Percentiles rank a stretch among this genome's conserved stretches.
Conservation (phyloP, 2,888 invertebrate species). For the Lasioglossum marginatum region DNA sequence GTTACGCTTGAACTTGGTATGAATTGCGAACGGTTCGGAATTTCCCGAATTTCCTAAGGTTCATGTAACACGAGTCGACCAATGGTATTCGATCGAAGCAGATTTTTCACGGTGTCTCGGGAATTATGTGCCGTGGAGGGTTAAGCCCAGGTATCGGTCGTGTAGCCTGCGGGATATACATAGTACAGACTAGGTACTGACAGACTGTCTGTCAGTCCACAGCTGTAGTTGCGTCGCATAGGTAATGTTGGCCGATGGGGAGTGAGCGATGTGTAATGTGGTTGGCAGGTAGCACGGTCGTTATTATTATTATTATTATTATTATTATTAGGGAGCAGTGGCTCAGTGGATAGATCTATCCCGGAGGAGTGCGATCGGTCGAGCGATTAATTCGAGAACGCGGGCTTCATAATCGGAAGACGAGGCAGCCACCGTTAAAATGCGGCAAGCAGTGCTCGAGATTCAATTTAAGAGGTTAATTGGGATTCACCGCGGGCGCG, state of each 20-base stretch:
- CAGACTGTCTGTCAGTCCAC: too few relatives aligned
- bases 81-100: background rate
- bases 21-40: background rate
- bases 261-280: background rate
- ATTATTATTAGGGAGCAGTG: too few relatives aligned
- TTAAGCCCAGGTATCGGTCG: conserved; percentile 58
- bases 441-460: conserved; percentile 14
- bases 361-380: too few relatives aligned
- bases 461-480: conserved; percentile 58
- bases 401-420: background rate
- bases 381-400: background rate
- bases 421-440: background rate
- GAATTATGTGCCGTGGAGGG: conserved; percentile 1
- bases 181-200: background rate
- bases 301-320: too few relatives aligned
- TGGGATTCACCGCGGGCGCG: conserved; percentile 42
- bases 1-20: background rate
- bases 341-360: too few relatives aligned
- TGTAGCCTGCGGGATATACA: conserved; percentile 40
- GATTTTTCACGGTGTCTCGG: conserved; percentile 6
- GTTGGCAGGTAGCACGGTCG: too few relatives aligned
- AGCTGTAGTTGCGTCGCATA: too few relatives aligned
- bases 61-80: background rate
- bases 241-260: too few relatives aligned
- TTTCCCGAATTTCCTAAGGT: background rate